Base-by-base conservation (phyloP, 2,113 vertebrate species). In the Catharus minimus region DNA sequence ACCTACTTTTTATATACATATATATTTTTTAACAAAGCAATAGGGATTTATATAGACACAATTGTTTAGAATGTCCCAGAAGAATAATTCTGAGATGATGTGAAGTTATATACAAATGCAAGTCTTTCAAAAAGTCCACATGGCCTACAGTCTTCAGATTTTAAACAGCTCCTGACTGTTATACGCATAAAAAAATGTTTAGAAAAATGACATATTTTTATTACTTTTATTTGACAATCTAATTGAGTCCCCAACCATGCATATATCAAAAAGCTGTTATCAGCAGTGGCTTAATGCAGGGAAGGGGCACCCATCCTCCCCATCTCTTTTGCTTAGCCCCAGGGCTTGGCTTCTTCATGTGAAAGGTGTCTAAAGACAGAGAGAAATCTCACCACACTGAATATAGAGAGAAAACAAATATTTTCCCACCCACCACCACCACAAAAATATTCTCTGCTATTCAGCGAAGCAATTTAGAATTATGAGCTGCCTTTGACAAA, bases 1-100 rank as follows among this genome's bases (percentile, higher is more conserved):
- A 93, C 89, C 86, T 93, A 87, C 94, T 95, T 97, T 96, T 96
- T 92, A 95, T 86, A 96, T 88, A 92, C 88, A 77, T 91, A 94
- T 84, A 88, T 96, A 93, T 94, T 94, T 95, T 94, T 96, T 94
- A 96, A 95, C 94, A 97, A 96, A 96, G 95, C 95, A 89, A 68
- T 95, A 62, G 67, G 92, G 84, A 89, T 90, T 90, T 94, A 88
- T 92, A 87, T 82, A 79, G 73, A 75, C 53, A 65, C 64, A 86
- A 78, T 71, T 85, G 58, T 92, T 94, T 96, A 81, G 64, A 43
- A 57, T 79, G 66, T 68, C 77, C 36, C 60, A 41, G 69, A 90
- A 86, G 89, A 87, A 87, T 82, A 91, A 92, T 86, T 92, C 69
- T 64, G 53, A 78, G 43, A 39, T 74, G 75, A 83, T 69, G 65